Base-by-base conservation (phyloP, 2,888 invertebrate genomes). In the Plagodis pulveraria region DNA sequence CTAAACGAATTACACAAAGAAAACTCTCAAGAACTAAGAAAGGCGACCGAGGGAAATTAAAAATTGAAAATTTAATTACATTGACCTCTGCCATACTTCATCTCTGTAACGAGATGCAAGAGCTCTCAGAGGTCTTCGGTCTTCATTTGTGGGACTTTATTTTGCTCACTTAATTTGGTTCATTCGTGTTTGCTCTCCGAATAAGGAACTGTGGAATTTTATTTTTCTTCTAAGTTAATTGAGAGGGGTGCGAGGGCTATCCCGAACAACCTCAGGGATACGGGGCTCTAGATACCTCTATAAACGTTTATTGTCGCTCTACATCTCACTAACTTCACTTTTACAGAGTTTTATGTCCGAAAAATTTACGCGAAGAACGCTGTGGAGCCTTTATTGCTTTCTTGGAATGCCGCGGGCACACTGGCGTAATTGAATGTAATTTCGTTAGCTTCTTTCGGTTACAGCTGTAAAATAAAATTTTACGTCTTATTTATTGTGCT, bases 261-360 rank as follows among this genome's bases (percentile, higher is more conserved):
- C 22, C 51, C 56, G 42, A 42, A 6, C 46, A 59, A 62, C 60
- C 65, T 62, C 63, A 50, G 59, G 63, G 40, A 66, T 64, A 60
- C 73, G 65, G 54, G 50, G 58, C 67, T 67, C 68, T 68, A 58
- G 56, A 55, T 57, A 76, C 84, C 83, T 82, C 86, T 81, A 89
- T 89, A 90, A 90, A 91, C 91, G 84, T 91, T 91, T 91, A 91
- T 89, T 83, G 89, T 86, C 84, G 81, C 80, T 84, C 78, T 89
- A 91, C 87, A 88, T 92, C 91, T 89, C 83, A 87, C 90, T 91
- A 89, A 91, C 79, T 89, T 87, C 84, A 89, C 87, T 91, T 91
- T 89, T 92, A 87, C 86, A 87, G 83, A 87, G 87, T 91, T 92
- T 92, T 91, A 91, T 85, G 91, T 90, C 87, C 87, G 87, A 92